Evolutionary conservation across 1,140 invertebrate species (phyloP).

Genomic region (Penaeus chinensis): DNA sequence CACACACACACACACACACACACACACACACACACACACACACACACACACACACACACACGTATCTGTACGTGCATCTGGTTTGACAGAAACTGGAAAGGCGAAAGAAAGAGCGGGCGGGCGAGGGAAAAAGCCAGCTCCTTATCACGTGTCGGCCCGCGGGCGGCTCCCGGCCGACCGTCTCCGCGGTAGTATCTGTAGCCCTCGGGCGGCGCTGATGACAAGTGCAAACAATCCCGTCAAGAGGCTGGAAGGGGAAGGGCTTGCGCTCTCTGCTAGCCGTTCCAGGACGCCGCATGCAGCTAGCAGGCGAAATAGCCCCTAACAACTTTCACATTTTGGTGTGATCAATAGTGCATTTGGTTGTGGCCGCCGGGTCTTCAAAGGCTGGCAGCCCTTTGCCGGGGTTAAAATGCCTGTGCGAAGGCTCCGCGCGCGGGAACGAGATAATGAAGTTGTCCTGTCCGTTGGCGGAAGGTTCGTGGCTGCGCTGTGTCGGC

Average conservation of each 20-base stretch:
- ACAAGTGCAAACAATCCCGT: slow-evolving; percentile 47
- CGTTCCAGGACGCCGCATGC: slow-evolving; percentile 1
- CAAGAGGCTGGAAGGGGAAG: slow-evolving; percentile 2
- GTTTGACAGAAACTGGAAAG: no score
- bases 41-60: no score
- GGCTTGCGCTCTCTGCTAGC: neutral
- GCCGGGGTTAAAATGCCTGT: no score
- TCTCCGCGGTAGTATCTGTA: neutral
- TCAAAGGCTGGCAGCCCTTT: no score
- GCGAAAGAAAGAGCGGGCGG: neutral
- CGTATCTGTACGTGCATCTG: no score
- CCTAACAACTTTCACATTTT: neutral
- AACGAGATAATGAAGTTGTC: neutral
- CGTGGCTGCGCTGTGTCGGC: slow-evolving; percentile 7
- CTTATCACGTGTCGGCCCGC: neutral
- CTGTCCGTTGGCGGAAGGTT: neutral
- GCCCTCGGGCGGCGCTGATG: slow-evolving; percentile 29
- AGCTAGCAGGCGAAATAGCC: neutral
- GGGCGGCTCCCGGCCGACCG: slow-evolving; percentile 13
- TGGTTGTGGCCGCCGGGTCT: neutral
- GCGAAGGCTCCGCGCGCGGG: neutral
- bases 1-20: no score
- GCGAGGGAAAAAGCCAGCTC: neutral
- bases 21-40: no score
- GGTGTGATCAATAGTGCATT: neutral